Evolutionary conservation across 2,797 vertebrate species (phyloP), one percentile per base, ranked within the genome.

Genomic region (Australoheros facetus): DNA sequence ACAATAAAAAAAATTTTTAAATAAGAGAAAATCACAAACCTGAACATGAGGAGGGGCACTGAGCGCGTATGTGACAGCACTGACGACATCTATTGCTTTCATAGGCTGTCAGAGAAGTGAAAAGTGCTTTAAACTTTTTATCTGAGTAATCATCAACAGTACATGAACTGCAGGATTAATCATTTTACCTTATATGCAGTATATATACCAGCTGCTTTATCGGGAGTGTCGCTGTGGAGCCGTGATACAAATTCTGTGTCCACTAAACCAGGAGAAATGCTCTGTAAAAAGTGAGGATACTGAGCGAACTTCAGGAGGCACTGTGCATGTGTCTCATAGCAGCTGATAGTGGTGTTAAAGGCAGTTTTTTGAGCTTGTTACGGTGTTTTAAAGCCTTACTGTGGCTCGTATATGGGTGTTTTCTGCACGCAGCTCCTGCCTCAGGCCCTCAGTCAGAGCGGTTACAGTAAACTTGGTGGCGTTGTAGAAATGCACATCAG

Each of bases 211-310:
- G 95, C 95, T 83, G 95, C 95, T 92, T 94, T 97, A 80, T 95
- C 95, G 0, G 95, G 88, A 58, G 96, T 88, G 2, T 95, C 87
- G 56, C 92, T 93, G 3, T 95, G 88, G 59, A 97, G 93, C 55
- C 95, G 96, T 71, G 89, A 91, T 85, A 90, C 89, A 79, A 98
- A 98, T 45, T 95, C 95, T 0, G 97, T 97, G 89, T 96, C 95
- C 89, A 98, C 97, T 73, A 97, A 37, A 73, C 96, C 97, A 59
- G 97, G 97, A 89, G 97, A 98, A 89, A 98, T 96, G 77, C 95
- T 94, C 97, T 98, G 92, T 70, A 69, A 58, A 76, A 55, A 70
- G n/a, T 7, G 32, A 60, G 21, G 21, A 5, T 34, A 69, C 32
- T 17, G 23, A 28, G 10, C 12, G 7, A 54, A 34, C 16, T 53